These are phyloP conservation scores for Brachionichthys hirsutus DNA, from an alignment of 2,113 vertebrate genomes.

Conservation along the genomic window DNA sequence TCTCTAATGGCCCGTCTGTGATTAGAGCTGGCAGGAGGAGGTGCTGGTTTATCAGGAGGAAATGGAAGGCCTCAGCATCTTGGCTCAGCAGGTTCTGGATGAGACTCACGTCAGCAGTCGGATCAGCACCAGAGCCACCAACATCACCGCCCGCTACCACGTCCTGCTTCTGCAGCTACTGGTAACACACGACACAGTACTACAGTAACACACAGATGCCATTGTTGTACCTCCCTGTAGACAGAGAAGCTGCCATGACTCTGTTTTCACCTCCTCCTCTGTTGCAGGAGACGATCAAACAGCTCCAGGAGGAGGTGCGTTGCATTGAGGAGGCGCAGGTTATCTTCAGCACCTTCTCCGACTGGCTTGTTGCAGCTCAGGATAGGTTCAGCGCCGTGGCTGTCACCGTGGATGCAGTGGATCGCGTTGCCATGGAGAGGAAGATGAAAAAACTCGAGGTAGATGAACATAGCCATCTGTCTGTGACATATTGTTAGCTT, in stretches of 20 bases:
- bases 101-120: constrained; percentile 84
- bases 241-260: too few species aligned
- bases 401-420: constrained; percentile 78
- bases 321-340: constrained; percentile 87
- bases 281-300: constrained; percentile 88
- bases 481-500: background rate
- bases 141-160: constrained; percentile 91
- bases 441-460: constrained; percentile 94
- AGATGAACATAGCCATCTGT: constrained; percentile 20
- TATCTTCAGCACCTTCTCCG: constrained; percentile 82
- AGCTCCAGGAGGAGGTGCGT: constrained; percentile 88
- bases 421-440: constrained; percentile 85
- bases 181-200: constrained; percentile 45
- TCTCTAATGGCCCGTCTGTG: background rate
- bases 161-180: constrained; percentile 85
- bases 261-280: background rate
- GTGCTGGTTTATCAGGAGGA: constrained; percentile 86
- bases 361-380: constrained; percentile 86
- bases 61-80: constrained; percentile 87
- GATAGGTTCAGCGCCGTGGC: constrained; percentile 84
- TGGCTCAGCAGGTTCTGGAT: constrained; percentile 92
- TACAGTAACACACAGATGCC: background rate
- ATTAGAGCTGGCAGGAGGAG: constrained; percentile 91
- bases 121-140: constrained; percentile 87
- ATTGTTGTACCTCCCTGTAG: too few species aligned